These are phyloP conservation scores for Bombus terrestris DNA, from an alignment of 1,140 invertebrate species.

Conservation along the genomic window DNA sequence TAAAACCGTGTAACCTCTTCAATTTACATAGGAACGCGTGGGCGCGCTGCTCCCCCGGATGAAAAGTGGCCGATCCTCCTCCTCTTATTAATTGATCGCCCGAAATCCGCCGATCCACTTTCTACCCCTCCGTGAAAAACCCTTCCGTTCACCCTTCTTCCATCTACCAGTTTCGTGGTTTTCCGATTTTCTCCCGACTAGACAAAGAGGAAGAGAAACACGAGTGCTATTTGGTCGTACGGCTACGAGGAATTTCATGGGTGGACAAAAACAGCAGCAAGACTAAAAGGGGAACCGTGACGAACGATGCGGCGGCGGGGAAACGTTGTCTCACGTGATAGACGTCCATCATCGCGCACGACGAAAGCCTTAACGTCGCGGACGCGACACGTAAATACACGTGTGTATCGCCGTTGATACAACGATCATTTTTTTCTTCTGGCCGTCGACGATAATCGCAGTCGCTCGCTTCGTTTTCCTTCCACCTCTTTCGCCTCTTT, in stretches of 20 bases:
- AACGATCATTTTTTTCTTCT: slow-evolving; percentile 60
- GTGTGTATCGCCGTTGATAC: slow-evolving; percentile 61
- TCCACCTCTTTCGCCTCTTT: slow-evolving; percentile 1
- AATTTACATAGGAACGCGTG: slow-evolving; percentile 79
- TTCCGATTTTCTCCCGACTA: background rate
- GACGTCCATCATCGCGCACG: slow-evolving; percentile 68
- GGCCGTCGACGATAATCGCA: slow-evolving; percentile 59
- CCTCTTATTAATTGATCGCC: slow-evolving; percentile 65
- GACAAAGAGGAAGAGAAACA: background rate
- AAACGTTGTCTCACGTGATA: slow-evolving; percentile 71
- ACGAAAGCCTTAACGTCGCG: slow-evolving; percentile 64
- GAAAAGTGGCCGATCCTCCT: slow-evolving; percentile 74
- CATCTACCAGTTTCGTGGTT: background rate
- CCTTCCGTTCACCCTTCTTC: background rate
- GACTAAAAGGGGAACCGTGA: background rate
- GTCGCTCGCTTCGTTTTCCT: slow-evolving; percentile 36
- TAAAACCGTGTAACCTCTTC: slow-evolving; percentile 82
- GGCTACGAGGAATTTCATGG: background rate
- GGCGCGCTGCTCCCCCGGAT: slow-evolving; percentile 52
- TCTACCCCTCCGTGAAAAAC: slow-evolving; percentile 15
- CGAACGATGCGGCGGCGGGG: background rate
- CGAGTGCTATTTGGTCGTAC: background rate
- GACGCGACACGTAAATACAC: slow-evolving; percentile 64
- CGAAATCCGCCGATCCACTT: slow-evolving; percentile 55
- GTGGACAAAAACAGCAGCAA: slow-evolving; percentile 1